Conservation (phyloP, 2,113 vertebrate genomes). For the Otus sunia region DNA sequence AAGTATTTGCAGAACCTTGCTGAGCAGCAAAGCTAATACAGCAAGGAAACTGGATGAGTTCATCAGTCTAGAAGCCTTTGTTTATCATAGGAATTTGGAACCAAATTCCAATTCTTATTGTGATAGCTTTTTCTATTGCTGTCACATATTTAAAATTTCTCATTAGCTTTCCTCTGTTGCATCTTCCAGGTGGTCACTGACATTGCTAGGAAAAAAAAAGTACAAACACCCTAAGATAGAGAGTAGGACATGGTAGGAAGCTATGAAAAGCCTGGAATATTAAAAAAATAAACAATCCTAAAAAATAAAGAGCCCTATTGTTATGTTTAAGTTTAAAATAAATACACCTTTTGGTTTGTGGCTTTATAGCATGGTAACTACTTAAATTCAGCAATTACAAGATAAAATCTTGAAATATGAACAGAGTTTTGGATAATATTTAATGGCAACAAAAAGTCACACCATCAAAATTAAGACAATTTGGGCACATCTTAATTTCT, state of each 20-base stretch:
- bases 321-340: neutral
- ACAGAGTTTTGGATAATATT: neutral
- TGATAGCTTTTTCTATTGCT: neutral
- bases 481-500: neutral
- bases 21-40: neutral
- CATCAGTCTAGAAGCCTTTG: neutral
- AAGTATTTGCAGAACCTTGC: slow-evolving; percentile 2
- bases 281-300: neutral
- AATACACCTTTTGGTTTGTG: neutral
- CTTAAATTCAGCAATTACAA: neutral
- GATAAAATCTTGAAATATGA: neutral
- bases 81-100: neutral
- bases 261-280: neutral
- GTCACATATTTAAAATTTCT: neutral
- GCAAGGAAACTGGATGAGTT: neutral
- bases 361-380: neutral
- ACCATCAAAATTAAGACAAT: neutral
- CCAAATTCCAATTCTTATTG: neutral
- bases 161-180: neutral
- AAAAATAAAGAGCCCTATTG: neutral
- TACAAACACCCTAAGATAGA: neutral
- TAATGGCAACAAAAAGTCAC: neutral
- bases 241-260: neutral
- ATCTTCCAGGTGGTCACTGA: neutral
- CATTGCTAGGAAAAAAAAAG: neutral